Percentiles rank a stretch among this genome's conserved stretches.
phyloP scores from a whole-genome alignment of 2,113 vertebrate species.

The Illadopsis cleaveri region DNA sequence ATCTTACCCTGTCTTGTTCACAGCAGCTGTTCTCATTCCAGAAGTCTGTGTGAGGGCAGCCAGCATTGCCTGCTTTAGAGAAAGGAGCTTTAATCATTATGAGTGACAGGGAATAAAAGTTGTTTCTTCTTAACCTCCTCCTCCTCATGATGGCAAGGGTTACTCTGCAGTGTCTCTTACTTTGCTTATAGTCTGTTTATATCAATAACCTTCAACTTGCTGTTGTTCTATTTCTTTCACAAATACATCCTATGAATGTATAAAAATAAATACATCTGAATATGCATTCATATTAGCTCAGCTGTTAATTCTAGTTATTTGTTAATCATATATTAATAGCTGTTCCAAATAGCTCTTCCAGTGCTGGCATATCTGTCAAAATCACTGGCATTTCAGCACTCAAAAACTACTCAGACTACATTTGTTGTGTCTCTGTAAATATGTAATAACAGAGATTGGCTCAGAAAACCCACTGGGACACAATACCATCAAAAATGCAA shows the following conservation, averaged over 20 bases:
- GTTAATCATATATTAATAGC: neutral
- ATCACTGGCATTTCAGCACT: neutral
- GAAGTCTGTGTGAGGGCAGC: slow-evolving; percentile 24
- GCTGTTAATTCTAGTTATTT: neutral
- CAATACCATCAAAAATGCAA: neutral
- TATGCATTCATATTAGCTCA: neutral
- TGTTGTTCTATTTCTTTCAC: neutral
- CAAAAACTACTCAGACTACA: neutral
- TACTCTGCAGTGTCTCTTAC: neutral
- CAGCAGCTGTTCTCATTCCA: slow-evolving; percentile 35
- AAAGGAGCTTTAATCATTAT: slow-evolving; percentile 30
- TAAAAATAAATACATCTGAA: neutral
- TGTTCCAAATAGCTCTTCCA: neutral
- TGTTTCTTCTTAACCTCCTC: neutral
- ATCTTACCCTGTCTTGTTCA: slow-evolving; percentile 23
- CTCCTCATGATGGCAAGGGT: neutral
- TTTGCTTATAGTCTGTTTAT: neutral
- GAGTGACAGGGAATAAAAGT: slow-evolving; percentile 25
- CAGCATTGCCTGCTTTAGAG: neutral
- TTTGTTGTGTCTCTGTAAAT: neutral
- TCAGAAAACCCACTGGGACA: neutral
- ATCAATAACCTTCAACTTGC: neutral
- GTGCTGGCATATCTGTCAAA: neutral
- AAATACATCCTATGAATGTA: neutral
- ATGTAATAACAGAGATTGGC: neutral